Conservation (phyloP, 2,113 vertebrate species). For the Pollachius pollachius region DNA sequence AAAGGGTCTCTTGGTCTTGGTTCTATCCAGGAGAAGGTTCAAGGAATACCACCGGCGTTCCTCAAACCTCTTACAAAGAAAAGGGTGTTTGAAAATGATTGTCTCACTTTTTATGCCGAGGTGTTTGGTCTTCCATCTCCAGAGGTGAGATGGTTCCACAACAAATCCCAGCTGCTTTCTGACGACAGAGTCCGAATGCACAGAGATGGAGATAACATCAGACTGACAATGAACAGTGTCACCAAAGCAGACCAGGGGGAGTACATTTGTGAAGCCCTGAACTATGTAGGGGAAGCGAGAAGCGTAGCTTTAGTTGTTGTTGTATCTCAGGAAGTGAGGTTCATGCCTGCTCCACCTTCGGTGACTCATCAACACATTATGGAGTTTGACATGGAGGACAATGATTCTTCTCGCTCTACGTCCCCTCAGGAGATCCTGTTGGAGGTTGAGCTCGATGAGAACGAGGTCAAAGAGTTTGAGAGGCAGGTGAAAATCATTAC, state of each 20-base stretch:
- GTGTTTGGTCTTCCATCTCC: constrained; percentile 89
- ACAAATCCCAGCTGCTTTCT: constrained; percentile 80
- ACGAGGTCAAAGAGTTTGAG: constrained; percentile 94
- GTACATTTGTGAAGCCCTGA: constrained; percentile 91
- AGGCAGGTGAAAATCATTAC: constrained; percentile 97
- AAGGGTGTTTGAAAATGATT: constrained; percentile 82
- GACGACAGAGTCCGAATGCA: constrained; percentile 78
- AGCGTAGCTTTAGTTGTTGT: constrained; percentile 84
- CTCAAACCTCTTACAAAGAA: constrained; percentile 85
- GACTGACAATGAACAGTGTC: constrained; percentile 78
- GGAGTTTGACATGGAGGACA: constrained; percentile 90
- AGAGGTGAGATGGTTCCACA: constrained; percentile 90
- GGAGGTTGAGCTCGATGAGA: constrained; percentile 95
- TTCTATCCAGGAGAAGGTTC: constrained; percentile 84
- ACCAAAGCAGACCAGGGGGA: constrained; percentile 83
- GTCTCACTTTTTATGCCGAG: constrained; percentile 80
- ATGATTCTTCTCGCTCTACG: constrained; percentile 87
- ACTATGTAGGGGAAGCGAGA: constrained; percentile 91
- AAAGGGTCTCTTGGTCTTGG: constrained; percentile 72
- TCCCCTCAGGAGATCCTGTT: constrained; percentile 97
- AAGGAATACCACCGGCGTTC: constrained; percentile 90
- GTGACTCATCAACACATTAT: constrained; percentile 97
- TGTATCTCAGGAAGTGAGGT: constrained; percentile 77
- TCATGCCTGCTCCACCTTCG: constrained; percentile 82
- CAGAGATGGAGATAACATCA: constrained; percentile 80